Evolutionary conservation across 2,113 vertebrate species (phyloP).

Genomic region (Ochotona curzoniae): DNA sequence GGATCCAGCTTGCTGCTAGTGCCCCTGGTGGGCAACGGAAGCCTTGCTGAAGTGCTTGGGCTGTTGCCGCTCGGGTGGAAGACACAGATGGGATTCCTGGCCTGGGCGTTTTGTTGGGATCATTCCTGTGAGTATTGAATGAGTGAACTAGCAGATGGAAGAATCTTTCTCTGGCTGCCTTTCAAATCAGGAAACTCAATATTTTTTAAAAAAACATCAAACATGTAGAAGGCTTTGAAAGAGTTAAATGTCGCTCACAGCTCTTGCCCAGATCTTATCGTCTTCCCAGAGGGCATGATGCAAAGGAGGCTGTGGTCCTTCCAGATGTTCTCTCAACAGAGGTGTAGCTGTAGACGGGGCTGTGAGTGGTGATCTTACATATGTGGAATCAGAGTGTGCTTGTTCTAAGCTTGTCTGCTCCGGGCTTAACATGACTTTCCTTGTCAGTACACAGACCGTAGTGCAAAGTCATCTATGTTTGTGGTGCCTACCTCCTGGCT

Average conservation of each 20-base stretch:
- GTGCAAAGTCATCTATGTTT: fast-evolving
- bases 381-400: background rate
- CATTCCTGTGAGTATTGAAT: no score
- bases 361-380: background rate
- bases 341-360: fast-evolving
- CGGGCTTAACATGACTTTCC: background rate
- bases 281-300: background rate
- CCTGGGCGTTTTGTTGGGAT: no score
- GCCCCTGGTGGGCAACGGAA: no score
- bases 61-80: no score
- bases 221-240: background rate
- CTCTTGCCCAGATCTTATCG: background rate
- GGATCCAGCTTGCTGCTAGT: no score
- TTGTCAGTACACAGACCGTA: fast-evolving
- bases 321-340: background rate
- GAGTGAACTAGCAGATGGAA: no score
- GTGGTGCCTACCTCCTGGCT: fast-evolving
- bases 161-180: no score
- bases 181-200: background rate
- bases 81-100: no score
- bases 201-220: no score
- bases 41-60: no score
- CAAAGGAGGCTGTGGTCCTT: background rate
- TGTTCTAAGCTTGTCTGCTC: background rate
- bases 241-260: background rate